Percentiles rank a stretch among this genome's conserved stretches.
phyloP scores from a whole-genome alignment of 1,140 invertebrate genomes.

The Parasteatoda tepidariorum region DNA sequence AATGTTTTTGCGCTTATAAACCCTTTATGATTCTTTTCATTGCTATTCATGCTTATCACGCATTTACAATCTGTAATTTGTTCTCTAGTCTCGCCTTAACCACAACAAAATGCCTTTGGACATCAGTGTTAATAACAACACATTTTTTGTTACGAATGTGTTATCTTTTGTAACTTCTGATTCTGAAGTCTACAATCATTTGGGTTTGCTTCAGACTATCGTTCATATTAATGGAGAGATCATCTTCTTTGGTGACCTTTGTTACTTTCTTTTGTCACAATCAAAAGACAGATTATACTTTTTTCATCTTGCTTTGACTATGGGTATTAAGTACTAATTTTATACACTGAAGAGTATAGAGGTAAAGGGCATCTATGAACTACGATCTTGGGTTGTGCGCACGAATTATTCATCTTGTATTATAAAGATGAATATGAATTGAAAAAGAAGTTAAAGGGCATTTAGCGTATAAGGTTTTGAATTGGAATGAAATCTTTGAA shows the following conservation, averaged over 20 bases:
- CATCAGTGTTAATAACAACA: slow-evolving; percentile 53
- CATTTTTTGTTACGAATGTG: slow-evolving; percentile 49
- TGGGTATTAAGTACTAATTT: slow-evolving; percentile 53
- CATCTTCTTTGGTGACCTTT: slow-evolving; percentile 25
- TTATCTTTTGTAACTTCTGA: slow-evolving; percentile 40
- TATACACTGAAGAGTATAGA: slow-evolving; percentile 12
- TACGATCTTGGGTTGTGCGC: slow-evolving; percentile 9
- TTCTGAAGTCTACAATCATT: slow-evolving; percentile 47
- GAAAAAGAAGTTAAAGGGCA: slow-evolving; percentile 36
- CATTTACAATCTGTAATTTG: too few species aligned
- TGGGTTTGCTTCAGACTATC: not conserved
- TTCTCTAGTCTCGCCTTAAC: too few species aligned
- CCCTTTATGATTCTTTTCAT: too few species aligned
- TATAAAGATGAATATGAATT: not conserved
- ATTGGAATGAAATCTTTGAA: not conserved
- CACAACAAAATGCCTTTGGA: too few species aligned
- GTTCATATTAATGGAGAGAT: slow-evolving; percentile 46
- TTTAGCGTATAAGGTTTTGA: not conserved
- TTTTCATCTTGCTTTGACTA: slow-evolving; percentile 11
- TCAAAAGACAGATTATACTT: slow-evolving; percentile 50
- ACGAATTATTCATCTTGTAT: slow-evolving; percentile 28
- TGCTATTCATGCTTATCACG: too few species aligned
- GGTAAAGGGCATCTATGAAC: slow-evolving; percentile 7
- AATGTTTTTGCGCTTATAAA: too few species aligned
- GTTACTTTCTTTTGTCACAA: slow-evolving; percentile 39